Evolutionary conservation across 2,888 invertebrate species (phyloP).

Genomic region (Ischnura elegans): DNA sequence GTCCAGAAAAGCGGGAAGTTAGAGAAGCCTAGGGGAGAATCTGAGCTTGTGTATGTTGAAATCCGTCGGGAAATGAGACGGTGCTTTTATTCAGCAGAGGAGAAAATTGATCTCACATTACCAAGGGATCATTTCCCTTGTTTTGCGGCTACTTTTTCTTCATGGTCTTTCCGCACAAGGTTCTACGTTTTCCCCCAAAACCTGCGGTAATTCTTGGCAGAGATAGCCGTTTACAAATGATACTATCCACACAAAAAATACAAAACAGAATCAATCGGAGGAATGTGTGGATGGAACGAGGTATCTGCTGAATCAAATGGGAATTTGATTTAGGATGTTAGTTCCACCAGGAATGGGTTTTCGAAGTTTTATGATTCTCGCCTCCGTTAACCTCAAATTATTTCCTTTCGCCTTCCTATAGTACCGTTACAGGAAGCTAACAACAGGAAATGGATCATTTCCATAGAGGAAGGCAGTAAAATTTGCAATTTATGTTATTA

Average conservation of each 20-base stretch:
- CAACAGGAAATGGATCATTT: background rate
- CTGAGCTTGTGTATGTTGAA: background rate
- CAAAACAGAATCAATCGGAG: background rate
- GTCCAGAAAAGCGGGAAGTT: too few relatives aligned
- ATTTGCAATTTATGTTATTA: too few relatives aligned
- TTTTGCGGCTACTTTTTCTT: background rate
- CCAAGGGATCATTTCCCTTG: background rate
- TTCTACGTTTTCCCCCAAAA: background rate
- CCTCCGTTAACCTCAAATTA: background rate
- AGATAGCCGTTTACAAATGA: background rate
- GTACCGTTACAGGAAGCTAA: background rate
- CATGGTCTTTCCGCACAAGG: background rate
- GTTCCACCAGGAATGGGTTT: background rate
- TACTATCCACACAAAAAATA: background rate
- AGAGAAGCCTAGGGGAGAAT: too few relatives aligned
- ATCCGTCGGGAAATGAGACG: background rate
- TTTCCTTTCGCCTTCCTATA: background rate
- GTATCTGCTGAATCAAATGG: background rate
- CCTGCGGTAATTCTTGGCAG: background rate
- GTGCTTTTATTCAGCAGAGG: background rate
- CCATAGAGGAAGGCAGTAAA: background rate
- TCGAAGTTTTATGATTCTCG: background rate
- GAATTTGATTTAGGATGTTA: background rate
- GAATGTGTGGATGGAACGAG: background rate
- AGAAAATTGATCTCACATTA: background rate